Evolutionary conservation across 1,140 invertebrate species (phyloP), one percentile per base, ranked within the genome.

Genomic region (Chionoecetes opilio): DNA sequence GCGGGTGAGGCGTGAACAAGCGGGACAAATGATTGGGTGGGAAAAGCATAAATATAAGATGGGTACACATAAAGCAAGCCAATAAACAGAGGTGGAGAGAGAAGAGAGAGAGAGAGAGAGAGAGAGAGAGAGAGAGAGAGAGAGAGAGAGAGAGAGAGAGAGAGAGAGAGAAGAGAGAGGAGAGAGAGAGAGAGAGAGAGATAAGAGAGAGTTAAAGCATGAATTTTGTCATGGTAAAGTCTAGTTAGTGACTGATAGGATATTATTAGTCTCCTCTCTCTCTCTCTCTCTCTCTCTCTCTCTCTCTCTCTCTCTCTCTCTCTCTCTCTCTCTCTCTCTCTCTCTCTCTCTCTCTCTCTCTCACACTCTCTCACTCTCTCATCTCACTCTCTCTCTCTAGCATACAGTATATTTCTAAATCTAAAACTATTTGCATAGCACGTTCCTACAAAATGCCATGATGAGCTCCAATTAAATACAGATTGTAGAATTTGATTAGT

Each of bases 311-410:
- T 53, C 46, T 53, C 46, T 53, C 46, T 53, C 46, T 53, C 46
- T 53, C 46, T 53, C 46, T 53, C 46, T 53, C 46, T 53, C 46
- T 53, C 46, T 53, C 46, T 53, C 46, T 53, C 46, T 53, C 46
- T 53, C 46, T 53, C 46, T 75, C n/a, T 75, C n/a, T 75, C 63
- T 75, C 63, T 75, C 63, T 75, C n/a, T 75, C 63, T 46, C 41
- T 5, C 41, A 46, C 14, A 46, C 14, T 46, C 41, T 46, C 41
- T n/a, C n/a, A n/a, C n/a, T n/a, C n/a, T n/a, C n/a, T n/a, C n/a
- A n/a, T 75, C 63, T 75, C 63, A n/a, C n/a, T 75, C 63, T n/a
- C 26, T 75, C 63, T 26, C 9, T 21, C 11, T 26, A 17, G 63
- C n/a, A n/a, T n/a, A 75, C 63, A 75, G n/a, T 14, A 46, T 8